Evolutionary conservation across 2,113 vertebrate species (phyloP), one percentile per base, ranked within the genome.

Genomic region (Gila orcuttii): DNA sequence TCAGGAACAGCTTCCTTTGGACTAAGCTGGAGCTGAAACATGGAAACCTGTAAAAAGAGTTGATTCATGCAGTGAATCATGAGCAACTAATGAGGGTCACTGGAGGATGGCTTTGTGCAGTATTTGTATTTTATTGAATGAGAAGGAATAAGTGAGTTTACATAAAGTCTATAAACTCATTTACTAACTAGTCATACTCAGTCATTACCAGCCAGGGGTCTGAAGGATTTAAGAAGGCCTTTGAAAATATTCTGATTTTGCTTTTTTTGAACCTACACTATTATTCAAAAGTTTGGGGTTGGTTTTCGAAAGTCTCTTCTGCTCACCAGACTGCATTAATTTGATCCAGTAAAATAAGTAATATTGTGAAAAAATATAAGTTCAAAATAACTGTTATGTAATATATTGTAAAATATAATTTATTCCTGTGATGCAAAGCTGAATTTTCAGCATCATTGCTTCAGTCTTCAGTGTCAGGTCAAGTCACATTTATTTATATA

Each of bases 21-120:
- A 69, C 50, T 23, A 57, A 57, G 3, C 74, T 55, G 74, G 33
- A 81, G n/a, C 79, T 81, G n/a, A 82, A 86, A 82, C 71, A 60
- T 60, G 28, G 71, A 31, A 85, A 76, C 47, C 25, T 47, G 47
- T 82, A 66, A 86, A 57, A 86, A 68, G 74, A 64, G 75, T 68
- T 45, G 80, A 86, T 86, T 86, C 81, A 86, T 55, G 57, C 77
- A 55, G 31, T 85, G 73, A 57, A 31, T 85, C 80, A 52, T 10
- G 64, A n/a, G 12, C 2, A 55, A 52, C 39, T 59, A 50, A 68
- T 80, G 79, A 64, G 62, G 28, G 79, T 9, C 25, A 68, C 21
- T 8, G 62, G 31, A 42, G 28, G 4, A 0, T 19, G 79, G 8
- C 6, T 80, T 45, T 45, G 23, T 28, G 59, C 13, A 80, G 57